A percentile compares a stretch with the other conserved stretches of the same genome.
Evolutionary conservation across 2,797 vertebrate species (phyloP).

Genomic region (Ambastaia sidthimunki): DNA sequence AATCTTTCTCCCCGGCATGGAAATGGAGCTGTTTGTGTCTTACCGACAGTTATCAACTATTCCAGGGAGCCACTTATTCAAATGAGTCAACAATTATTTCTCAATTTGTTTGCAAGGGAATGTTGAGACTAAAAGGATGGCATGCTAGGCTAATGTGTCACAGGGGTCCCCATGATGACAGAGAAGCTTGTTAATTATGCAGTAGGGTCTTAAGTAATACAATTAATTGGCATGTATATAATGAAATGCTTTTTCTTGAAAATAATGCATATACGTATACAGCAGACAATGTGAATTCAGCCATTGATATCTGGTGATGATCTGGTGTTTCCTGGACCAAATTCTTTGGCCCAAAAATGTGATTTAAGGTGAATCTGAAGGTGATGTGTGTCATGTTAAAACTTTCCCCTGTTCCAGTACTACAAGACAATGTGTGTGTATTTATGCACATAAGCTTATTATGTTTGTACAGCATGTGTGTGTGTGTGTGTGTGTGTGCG

Average conservation of each 20-base stretch:
- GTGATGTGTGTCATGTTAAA: neutral
- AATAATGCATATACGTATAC: neutral
- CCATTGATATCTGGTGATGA: too few species aligned
- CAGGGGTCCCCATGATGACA: neutral
- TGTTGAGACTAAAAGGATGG: neutral
- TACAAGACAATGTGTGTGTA: too few species aligned
- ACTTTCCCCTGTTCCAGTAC: neutral
- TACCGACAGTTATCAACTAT: slow-evolving; percentile 23
- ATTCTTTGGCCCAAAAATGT: neutral
- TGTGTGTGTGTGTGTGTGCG: too few species aligned
- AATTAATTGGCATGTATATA: neutral
- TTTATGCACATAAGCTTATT: too few species aligned
- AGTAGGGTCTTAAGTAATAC: neutral
- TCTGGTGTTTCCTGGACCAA: too few species aligned
- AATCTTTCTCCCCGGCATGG: neutral
- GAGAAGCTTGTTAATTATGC: neutral
- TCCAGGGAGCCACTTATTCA: slow-evolving; percentile 40
- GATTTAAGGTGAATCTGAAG: neutral
- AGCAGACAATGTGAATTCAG: neutral
- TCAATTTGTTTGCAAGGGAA: slow-evolving; percentile 48
- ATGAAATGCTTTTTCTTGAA: neutral
- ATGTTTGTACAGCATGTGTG: too few species aligned
- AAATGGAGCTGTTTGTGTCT: slow-evolving; percentile 13
- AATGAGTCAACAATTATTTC: slow-evolving; percentile 46
- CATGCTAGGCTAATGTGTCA: slow-evolving; percentile 1